Percentiles rank a stretch among this genome's conserved stretches.
Conservation (phyloP, 2,888 invertebrate genomes). For the Masnerella sp. region DNA sequence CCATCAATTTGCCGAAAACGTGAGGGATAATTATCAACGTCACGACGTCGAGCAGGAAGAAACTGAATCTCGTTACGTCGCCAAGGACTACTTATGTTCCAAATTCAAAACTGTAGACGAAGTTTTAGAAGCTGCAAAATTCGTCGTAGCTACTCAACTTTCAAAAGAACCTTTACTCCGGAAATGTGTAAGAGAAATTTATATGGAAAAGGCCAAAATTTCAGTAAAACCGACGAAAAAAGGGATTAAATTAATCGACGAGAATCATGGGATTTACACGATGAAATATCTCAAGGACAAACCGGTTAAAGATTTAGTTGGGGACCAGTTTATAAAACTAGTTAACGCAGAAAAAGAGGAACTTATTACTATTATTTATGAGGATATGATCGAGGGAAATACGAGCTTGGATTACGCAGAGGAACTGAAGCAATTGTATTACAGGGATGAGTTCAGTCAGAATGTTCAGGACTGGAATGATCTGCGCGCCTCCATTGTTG, state of each 20-base stretch:
- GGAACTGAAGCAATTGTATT: constrained; percentile 91
- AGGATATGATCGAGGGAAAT: constrained; percentile 79
- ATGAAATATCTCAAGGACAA: constrained; percentile 96
- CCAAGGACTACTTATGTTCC: not conserved
- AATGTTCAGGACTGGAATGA: constrained; percentile 97
- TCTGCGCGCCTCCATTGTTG: constrained; percentile 90
- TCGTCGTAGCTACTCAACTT: constrained; percentile 96
- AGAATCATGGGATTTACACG: constrained; percentile 91
- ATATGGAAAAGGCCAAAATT: constrained; percentile 92
- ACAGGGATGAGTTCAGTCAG: constrained; percentile 95
- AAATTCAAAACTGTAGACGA: constrained; percentile 80
- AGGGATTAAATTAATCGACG: constrained; percentile 96
- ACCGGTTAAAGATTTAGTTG: constrained; percentile 91
- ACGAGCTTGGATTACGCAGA: constrained; percentile 88
- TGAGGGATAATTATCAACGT: no score
- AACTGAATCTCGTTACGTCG: not conserved
- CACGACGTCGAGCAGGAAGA: no score
- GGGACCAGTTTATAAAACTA: constrained; percentile 82
- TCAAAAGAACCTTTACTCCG: constrained; percentile 94
- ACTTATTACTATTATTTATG: not conserved
- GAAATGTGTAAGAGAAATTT: constrained; percentile 89
- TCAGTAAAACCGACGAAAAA: constrained; percentile 90
- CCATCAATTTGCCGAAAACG: no score
- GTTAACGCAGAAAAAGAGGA: not conserved
- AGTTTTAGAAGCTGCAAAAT: constrained; percentile 92